Percentiles rank a stretch among this genome's conserved stretches.
phyloP scores from a whole-genome alignment of 2,797 vertebrate genomes.

The Spondyliosoma cantharus region DNA sequence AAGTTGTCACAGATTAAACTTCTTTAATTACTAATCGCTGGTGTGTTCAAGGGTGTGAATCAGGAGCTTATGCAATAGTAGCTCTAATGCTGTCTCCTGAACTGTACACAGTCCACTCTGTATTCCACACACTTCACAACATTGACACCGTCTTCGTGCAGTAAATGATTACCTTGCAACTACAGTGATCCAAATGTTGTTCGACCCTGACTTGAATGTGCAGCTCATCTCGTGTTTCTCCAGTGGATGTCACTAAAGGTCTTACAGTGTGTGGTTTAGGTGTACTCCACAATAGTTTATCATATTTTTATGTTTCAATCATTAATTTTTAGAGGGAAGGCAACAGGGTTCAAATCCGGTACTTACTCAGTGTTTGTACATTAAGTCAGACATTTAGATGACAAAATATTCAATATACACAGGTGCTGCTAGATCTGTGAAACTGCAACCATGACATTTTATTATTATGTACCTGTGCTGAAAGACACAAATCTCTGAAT shows the following conservation, averaged over 20 bases:
- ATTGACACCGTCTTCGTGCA: neutral
- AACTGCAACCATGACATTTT: constrained; percentile 39
- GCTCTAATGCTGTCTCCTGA: neutral
- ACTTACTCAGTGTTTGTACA: constrained; percentile 26
- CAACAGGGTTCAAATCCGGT: constrained; percentile 1
- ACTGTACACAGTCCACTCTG: neutral
- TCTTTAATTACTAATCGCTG: neutral
- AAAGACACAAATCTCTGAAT: constrained; percentile 48
- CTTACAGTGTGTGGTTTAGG: neutral
- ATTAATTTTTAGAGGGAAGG: constrained; percentile 14
- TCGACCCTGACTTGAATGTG: constrained; percentile 4
- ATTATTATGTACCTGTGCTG: constrained; percentile 26
- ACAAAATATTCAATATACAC: constrained; percentile 36
- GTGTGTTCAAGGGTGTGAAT: too few species aligned
- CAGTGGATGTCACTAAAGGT: constrained; percentile 64
- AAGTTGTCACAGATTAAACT: neutral
- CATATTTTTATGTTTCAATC: constrained; percentile 34
- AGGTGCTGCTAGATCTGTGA: constrained; percentile 36
- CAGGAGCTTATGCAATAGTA: too few species aligned
- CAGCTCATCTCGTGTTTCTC: constrained; percentile 50
- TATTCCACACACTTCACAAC: neutral
- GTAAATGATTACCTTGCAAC: neutral
- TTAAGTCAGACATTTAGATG: constrained; percentile 39
- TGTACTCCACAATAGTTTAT: neutral
- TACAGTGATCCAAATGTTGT: constrained; percentile 7